Percentiles rank a stretch among this genome's conserved stretches.
These are phyloP conservation scores for Zosterops pallidus DNA, from an alignment of 2,113 vertebrate species.

Conservation along the genomic window DNA sequence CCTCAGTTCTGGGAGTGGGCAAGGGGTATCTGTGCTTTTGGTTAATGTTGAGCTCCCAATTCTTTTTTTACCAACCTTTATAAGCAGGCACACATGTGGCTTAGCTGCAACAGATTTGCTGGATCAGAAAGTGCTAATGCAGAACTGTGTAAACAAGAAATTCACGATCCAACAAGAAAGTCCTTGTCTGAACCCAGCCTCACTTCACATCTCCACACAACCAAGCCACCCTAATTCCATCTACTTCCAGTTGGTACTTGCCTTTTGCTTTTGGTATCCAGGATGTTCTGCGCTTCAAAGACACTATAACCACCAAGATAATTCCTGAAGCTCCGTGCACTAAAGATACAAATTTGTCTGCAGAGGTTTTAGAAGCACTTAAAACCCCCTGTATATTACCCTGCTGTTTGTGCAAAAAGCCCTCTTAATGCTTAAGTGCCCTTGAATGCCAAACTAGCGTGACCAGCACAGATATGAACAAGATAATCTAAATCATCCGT, in stretches of 20 bases:
- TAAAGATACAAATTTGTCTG: slow-evolving; percentile 31
- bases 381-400: background rate
- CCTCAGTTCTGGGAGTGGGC: background rate
- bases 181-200: slow-evolving; percentile 42
- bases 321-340: background rate
- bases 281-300: slow-evolving; percentile 9
- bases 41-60: background rate
- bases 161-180: background rate
- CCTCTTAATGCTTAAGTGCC: background rate
- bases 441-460: background rate
- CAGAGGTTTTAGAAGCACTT: background rate
- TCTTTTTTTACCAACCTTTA: background rate
- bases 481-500: background rate
- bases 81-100: background rate
- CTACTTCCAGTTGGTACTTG: slow-evolving; percentile 41
- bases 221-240: background rate
- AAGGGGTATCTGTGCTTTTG: background rate
- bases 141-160: slow-evolving; percentile 36
- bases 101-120: background rate
- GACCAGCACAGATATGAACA: background rate
- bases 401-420: background rate
- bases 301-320: background rate
- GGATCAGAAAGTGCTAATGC: slow-evolving; percentile 7
- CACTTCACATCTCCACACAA: background rate
- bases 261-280: background rate